Conservation (phyloP, 2,888 invertebrate species). For the Epiblema foenella region DNA sequence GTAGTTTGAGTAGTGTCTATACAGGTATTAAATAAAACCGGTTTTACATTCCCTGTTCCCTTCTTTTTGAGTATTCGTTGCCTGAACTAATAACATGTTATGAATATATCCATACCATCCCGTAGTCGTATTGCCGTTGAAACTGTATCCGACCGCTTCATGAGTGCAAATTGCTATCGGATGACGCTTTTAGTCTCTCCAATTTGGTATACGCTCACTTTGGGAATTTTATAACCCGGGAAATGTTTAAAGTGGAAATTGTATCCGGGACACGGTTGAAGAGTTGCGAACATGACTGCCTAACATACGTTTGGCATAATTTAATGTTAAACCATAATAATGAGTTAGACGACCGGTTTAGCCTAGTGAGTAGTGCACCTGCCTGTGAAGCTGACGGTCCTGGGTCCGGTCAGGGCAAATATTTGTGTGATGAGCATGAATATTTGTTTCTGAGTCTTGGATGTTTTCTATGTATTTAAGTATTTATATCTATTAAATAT, state of each 20-base stretch:
- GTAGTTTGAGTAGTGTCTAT: too few species aligned
- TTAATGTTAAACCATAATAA: not conserved
- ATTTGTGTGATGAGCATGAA: too few species aligned
- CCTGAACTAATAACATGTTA: not conserved
- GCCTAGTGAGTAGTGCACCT: too few species aligned
- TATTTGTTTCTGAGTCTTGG: too few species aligned
- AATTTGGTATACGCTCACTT: constrained; percentile 23
- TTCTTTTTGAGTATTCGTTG: too few species aligned
- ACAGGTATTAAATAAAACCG: too few species aligned
- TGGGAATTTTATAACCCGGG: constrained; percentile 23
- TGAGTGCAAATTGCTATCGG: constrained; percentile 26
- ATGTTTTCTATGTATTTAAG: too few species aligned
- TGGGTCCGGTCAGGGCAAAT: too few species aligned
- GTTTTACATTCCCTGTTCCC: too few species aligned
- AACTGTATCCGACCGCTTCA: constrained; percentile 9
- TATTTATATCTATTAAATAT: too few species aligned
- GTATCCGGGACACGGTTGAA: not conserved
- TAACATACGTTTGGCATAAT: not conserved
- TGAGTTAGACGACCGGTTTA: too few species aligned
- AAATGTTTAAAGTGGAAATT: constrained; percentile 13
- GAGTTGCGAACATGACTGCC: not conserved
- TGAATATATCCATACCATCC: not conserved
- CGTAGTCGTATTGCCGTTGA: constrained; percentile 1
- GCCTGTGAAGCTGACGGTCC: too few species aligned
- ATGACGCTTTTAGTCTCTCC: constrained; percentile 21